Evolutionary conservation across 2,113 vertebrate species (phyloP), one percentile per base, ranked within the genome.

Genomic region (Theristicus caerulescens): DNA sequence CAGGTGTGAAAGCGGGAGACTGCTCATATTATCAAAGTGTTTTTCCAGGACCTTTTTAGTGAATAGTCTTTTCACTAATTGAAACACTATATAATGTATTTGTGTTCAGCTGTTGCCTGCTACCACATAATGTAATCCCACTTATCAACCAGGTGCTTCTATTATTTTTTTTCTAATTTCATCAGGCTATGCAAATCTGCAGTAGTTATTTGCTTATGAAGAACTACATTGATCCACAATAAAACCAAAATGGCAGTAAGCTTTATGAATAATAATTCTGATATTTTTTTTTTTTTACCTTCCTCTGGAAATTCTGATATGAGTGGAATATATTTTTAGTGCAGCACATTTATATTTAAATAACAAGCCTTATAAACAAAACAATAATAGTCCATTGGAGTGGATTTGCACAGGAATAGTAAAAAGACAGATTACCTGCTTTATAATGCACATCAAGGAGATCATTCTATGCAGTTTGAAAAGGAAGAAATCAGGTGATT

Each of bases 91-190:
- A 29, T 57, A 86, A 84, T 57, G 49, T 77, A 52, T 82, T 88
- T 92, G 91, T 61, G 24, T 96, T 95, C 83, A 91, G 80, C 83
- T 84, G 51, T 67, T 97, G 79, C 64, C 64, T 88, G 54, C 59
- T 91, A 22, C 80, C 40, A 54, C 20, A 49, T 57, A 82, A 38
- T 86, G 31, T 65, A 94, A 82, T 86, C 57, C 58, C 38, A 34
- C 61, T 89, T 92, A 88, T 9, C 72, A 92, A n/a, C 36, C 61
- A 92, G 88, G 86, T 91, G 52, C 86, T 92, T 81, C 69, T 82
- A 14, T 86, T 86, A 25, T 59, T 86, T 86, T 88, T 90, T 73
- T 86, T 79, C 76, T 64, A 18, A 72, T 93, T 92, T 86, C 73
- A 89, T 44, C 27, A 83, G 47, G 42, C 80, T 86, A 5, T 88